Percentiles rank a stretch among this genome's conserved stretches.
These are phyloP conservation scores for Rhinolophus ferrumequinum DNA, from an alignment of 2,113 vertebrate species.

Conservation along the genomic window DNA sequence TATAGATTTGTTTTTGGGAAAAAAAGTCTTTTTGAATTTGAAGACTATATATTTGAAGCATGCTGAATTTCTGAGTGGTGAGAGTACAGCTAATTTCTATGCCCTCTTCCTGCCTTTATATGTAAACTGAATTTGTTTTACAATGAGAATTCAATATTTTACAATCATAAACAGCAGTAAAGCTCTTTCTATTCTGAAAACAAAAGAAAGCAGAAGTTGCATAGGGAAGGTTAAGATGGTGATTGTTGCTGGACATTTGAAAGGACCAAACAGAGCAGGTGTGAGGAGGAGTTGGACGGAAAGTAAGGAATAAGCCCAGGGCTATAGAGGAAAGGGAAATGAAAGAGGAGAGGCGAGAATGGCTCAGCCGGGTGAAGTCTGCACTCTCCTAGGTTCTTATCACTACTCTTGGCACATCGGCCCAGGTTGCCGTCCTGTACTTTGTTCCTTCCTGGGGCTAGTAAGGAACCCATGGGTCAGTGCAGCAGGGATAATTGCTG, in stretches of 20 bases:
- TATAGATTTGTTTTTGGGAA: slow-evolving; percentile 41
- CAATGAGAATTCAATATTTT: slow-evolving; percentile 35
- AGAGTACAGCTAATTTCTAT: slow-evolving; percentile 23
- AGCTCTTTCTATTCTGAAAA: slow-evolving; percentile 13
- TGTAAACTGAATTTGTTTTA: slow-evolving; percentile 9
- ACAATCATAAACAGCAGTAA: neutral
- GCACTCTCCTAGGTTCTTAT: slow-evolving; percentile 45
- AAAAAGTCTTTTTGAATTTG: slow-evolving; percentile 20
- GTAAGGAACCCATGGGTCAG: slow-evolving; percentile 56
- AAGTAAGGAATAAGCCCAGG: neutral
- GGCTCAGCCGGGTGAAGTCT: neutral
- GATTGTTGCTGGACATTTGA: neutral
- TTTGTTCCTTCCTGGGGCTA: slow-evolving; percentile 60
- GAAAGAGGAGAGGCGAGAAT: neutral
- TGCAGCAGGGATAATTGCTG: slow-evolving; percentile 29
- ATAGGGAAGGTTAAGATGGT: neutral
- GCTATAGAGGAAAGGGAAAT: neutral
- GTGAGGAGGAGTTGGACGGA: neutral
- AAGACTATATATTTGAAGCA: slow-evolving; percentile 21
- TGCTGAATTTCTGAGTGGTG: neutral
- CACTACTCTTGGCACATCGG: slow-evolving; percentile 39
- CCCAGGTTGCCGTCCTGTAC: slow-evolving; percentile 33
- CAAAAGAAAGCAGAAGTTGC: neutral
- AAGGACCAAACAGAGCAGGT: neutral
- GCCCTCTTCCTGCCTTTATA: slow-evolving; percentile 18